These are phyloP conservation scores for Cirrhinus mrigala DNA, from an alignment of 2,797 vertebrate species.

Conservation along the genomic window DNA sequence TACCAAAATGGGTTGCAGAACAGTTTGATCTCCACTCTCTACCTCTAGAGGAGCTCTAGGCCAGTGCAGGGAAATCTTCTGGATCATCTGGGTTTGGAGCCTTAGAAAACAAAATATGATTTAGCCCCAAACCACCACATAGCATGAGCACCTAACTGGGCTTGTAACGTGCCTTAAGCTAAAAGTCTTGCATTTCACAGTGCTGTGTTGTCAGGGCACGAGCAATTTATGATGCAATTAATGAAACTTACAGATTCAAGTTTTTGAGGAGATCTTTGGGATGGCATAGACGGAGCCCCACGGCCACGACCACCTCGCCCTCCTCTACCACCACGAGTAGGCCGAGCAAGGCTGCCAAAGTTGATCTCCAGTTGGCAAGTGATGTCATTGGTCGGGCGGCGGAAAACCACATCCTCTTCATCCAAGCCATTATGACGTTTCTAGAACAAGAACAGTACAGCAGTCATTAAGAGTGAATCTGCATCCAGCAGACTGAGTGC, in stretches of 20 bases:
- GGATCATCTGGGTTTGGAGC: slow-evolving; percentile 96
- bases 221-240: neutral
- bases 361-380: slow-evolving; percentile 96
- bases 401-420: slow-evolving; percentile 87
- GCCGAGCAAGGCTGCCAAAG: slow-evolving; percentile 92
- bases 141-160: neutral
- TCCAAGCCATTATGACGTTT: slow-evolving; percentile 71
- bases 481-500: neutral
- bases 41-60: slow-evolving; percentile 72
- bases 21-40: neutral
- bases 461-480: neutral
- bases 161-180: neutral
- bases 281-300: slow-evolving; percentile 55
- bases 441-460: slow-evolving; percentile 58
- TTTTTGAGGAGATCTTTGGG: slow-evolving; percentile 71
- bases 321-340: slow-evolving; percentile 88
- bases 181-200: neutral
- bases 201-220: neutral
- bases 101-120: slow-evolving; percentile 46
- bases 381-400: slow-evolving; percentile 94
- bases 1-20: slow-evolving; percentile 25
- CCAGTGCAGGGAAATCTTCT: slow-evolving; percentile 95
- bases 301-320: slow-evolving; percentile 72
- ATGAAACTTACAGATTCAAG: slow-evolving; percentile 76
- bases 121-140: slow-evolving; percentile 28